Evolutionary conservation across 2,113 vertebrate genomes (phyloP).

Genomic region (Anser brachyrhynchus): DNA sequence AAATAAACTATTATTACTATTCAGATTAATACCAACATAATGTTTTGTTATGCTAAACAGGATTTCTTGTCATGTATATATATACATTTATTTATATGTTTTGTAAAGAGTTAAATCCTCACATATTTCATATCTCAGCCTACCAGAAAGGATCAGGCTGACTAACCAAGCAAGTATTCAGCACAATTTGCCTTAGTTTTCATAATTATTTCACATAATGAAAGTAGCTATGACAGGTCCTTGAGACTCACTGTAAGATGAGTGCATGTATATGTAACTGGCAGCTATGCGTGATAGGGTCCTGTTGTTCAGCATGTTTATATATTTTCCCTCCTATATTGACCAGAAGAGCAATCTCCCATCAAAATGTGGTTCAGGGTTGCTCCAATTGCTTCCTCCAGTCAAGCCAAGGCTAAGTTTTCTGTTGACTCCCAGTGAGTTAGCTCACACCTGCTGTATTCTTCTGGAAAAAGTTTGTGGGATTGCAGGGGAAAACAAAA

Average conservation of each 20-base stretch:
- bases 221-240: background rate
- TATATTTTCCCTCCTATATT: background rate
- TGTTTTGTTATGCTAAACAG: background rate
- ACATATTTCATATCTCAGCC: background rate
- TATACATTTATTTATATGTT: background rate
- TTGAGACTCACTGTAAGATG: background rate
- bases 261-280: background rate
- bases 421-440: background rate
- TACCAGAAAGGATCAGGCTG: background rate
- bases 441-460: background rate
- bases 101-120: background rate
- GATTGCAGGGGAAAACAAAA: background rate
- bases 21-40: background rate
- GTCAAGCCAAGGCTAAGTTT: background rate
- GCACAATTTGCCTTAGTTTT: background rate
- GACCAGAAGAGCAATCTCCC: background rate
- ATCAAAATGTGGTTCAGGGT: background rate
- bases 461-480: background rate
- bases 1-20: background rate
- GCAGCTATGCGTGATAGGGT: accelerated
- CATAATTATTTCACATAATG: background rate
- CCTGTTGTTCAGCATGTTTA: background rate
- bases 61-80: background rate
- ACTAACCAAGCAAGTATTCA: background rate
- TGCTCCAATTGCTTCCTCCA: background rate